A percentile compares a stretch with the other conserved stretches of the same genome.
These are phyloP conservation scores for Spilarctia lutea DNA, from an alignment of 2,888 invertebrate genomes.

Conservation along the genomic window DNA sequence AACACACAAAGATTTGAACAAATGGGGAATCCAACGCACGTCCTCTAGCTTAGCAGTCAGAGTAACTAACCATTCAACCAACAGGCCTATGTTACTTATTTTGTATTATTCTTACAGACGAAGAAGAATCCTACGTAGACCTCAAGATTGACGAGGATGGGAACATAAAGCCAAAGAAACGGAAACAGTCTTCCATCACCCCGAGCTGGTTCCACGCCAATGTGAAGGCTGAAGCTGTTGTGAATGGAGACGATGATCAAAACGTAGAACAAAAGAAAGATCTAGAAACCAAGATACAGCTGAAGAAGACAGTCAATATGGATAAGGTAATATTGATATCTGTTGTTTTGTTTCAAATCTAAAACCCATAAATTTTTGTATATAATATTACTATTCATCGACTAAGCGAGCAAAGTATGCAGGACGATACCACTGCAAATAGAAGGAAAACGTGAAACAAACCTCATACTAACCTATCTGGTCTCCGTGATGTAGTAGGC, in stretches of 20 bases:
- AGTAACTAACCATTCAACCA: too few species aligned
- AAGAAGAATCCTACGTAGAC: slow-evolving; percentile 79
- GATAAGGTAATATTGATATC: slow-evolving; percentile 63
- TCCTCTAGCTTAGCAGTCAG: too few species aligned
- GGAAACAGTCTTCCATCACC: slow-evolving; percentile 42
- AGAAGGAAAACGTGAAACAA: too few species aligned
- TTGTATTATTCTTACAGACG: slow-evolving; percentile 54
- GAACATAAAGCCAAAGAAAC: slow-evolving; percentile 72
- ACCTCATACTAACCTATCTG: too few species aligned
- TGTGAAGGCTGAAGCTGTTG: slow-evolving; percentile 57
- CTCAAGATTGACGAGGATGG: slow-evolving; percentile 77
- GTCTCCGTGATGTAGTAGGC: too few species aligned
- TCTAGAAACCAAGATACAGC: slow-evolving; percentile 70
- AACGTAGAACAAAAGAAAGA: slow-evolving; percentile 56
- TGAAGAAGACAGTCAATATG: slow-evolving; percentile 77
- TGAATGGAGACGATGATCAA: slow-evolving; percentile 33
- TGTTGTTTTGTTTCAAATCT: neutral
- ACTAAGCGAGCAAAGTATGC: too few species aligned
- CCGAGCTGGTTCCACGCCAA: slow-evolving; percentile 77
- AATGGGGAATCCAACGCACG: too few species aligned
- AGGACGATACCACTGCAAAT: too few species aligned
- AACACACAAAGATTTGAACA: too few species aligned
- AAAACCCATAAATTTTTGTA: too few species aligned
- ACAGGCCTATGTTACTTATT: neutral
- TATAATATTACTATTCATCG: too few species aligned